Evolutionary conservation across 2,888 invertebrate species (phyloP).

Genomic region (Pasiphila rectangulata): DNA sequence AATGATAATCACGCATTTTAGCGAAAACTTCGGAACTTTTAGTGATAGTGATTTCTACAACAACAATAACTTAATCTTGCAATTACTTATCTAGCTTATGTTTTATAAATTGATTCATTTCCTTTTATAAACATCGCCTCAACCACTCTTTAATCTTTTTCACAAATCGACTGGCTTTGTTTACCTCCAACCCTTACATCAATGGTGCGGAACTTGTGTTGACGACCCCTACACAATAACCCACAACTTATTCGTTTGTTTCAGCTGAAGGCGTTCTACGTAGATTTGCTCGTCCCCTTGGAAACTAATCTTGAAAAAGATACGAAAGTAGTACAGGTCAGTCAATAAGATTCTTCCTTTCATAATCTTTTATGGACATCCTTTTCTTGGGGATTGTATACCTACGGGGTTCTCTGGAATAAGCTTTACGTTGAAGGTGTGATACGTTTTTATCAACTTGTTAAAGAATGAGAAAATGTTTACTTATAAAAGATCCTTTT

Average conservation of each 20-base stretch:
- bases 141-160: conserved; percentile 16
- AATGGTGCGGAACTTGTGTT: conserved; percentile 25
- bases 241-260: conserved; percentile 54
- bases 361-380: conserved; percentile 55
- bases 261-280: conserved; percentile 96
- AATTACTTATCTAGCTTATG: no score
- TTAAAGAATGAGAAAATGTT: conserved; percentile 47
- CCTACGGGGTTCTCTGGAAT: conserved; percentile 42
- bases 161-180: conserved; percentile 28
- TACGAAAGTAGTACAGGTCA: conserved; percentile 94
- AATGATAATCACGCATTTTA: no score
- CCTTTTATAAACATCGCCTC: conserved; percentile 4
- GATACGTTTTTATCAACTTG: conserved; percentile 57
- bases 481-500: not conserved
- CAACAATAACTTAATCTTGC: no score
- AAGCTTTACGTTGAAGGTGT: conserved; percentile 41
- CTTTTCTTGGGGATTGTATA: conserved; percentile 56
- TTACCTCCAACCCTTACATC: conserved; percentile 29
- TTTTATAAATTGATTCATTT: not conserved
- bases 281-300: conserved; percentile 94
- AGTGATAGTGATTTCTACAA: no score
- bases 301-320: conserved; percentile 97
- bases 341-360: conserved; percentile 57
- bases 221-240: conserved; percentile 39
- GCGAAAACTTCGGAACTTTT: no score